Base-by-base conservation (phyloP, 2,888 invertebrate genomes). In the Panorpa germanica region DNA sequence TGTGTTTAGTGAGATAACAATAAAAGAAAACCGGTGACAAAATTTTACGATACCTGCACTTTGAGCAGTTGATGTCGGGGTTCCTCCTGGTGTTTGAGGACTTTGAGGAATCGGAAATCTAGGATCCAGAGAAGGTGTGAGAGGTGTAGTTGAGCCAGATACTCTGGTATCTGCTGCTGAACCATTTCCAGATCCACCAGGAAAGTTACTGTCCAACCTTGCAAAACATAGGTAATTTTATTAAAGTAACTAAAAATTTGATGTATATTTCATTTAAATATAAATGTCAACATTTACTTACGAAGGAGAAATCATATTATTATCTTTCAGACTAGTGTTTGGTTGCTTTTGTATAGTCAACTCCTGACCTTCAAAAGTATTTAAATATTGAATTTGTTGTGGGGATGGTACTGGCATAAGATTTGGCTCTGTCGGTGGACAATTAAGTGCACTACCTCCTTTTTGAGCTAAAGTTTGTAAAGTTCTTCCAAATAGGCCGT, bases 401-500 rank as follows among this genome's bases (percentile, higher is more conserved):
- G 91, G 91, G 39, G 90, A 90, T 40, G 91, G 90, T 45, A 91
- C 90, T 38, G 90, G 90, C 80, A 90, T 83, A 48, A 90, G 63
- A 55, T 86, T 88, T 31, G 83, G 80, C 55, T 83, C 83, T 61
- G 82, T 81, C 35, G 63, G 64, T 34, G 55, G n/a, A n/a, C n/a
- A n/a, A n/a, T n/a, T n/a, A n/a, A n/a, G n/a, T n/a, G n/a, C n/a
- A n/a, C n/a, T n/a, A n/a, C n/a, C n/a, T n/a, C 65, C 64, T 46
- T 66, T 65, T 48, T 67, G 66, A 38, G 65, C 64, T 52, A 67
- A 59, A 37, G 65, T 62, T 48, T 66, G 67, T 41, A 70, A 54
- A 35, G 67, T 65, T 44, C 69, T 58, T 43, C 68, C 66, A 52
- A 66, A 70, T 59, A 68, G 62, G 43, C 64, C 64, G 50, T 68